Base-by-base conservation (phyloP, 2,888 invertebrate genomes). In the Leucoma salicis region DNA sequence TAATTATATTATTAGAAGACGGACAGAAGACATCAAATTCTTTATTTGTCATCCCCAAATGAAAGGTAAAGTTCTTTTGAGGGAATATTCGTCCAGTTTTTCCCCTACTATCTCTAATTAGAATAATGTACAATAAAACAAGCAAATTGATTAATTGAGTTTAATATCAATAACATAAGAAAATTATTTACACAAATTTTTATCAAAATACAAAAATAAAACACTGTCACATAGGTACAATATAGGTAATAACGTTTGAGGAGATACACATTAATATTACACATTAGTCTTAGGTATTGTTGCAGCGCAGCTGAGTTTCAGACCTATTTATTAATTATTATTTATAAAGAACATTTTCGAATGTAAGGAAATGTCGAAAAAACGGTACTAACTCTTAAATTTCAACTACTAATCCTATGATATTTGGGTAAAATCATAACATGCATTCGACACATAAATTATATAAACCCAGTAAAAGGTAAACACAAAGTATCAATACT, bases 171-270 rank as follows among this genome's bases (percentile, higher is more conserved):
- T 88, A 87, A 88, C 87, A 88, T 88, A 86, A 88, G 86, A 88
- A 85, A 88, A 87, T 79, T 87, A 88, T 88, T 87, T 88, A 88
- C 88, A 88, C 86, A 80, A 84, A 85, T 78, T 86, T n/a, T 87
- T 88, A 88, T 88, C 86, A 88, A 88, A 88, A 88, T 88, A 88
- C 88, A 88, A 88, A 88, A 88, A 87, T 88, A 88, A 88, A 87
- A 87, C 87, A 88, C 84, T 84, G 88, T 84, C 85, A 88, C 88
- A 78, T 86, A 85, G 82, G n/a, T n/a, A n/a, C n/a, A n/a, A 84
- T 76, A 75, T 55, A 64, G 69, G 77, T 78, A 73, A 74, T 78
- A 79, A 85, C 75, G 61, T 68, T 61, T 72, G 71, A 70, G 74
- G 76, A 78, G 72, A 66, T 77, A 70, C 70, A 21, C 70, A 69